Conservation (phyloP, 2,888 invertebrate species). For the Diadegma fenestrale region DNA sequence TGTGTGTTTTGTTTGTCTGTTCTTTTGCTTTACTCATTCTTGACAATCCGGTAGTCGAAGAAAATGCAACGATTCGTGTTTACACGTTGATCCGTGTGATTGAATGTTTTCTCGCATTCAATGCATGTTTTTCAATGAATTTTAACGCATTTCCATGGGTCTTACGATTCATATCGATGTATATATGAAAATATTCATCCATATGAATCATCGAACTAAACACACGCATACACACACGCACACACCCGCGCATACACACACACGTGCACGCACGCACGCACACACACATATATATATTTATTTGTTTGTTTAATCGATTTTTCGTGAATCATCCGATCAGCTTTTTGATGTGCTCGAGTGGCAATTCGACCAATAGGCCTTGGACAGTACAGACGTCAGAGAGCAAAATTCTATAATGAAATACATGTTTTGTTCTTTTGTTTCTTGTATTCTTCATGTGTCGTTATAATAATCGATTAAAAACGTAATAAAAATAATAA, state of each 20-base stretch:
- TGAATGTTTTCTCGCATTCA: slow-evolving; percentile 34
- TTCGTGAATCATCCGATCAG: slow-evolving; percentile 48
- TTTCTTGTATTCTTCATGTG: background rate
- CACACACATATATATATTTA: background rate
- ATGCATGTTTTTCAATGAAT: too few species aligned
- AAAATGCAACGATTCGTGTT: slow-evolving; percentile 46
- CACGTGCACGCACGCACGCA: too few species aligned
- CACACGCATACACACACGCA: slow-evolving; percentile 20
- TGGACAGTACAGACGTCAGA: slow-evolving; percentile 67
- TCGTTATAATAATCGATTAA: slow-evolving; percentile 34
- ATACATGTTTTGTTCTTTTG: slow-evolving; percentile 3
- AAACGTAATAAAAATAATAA: slow-evolving; percentile 22
- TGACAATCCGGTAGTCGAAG: slow-evolving; percentile 39
- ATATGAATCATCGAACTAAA: slow-evolving; percentile 54
- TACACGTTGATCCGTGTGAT: background rate
- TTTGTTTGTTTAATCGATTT: slow-evolving; percentile 20
- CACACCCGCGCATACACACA: too few species aligned
- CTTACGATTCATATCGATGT: too few species aligned
- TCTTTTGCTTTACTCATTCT: background rate
- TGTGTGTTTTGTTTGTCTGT: background rate
- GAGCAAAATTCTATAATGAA: slow-evolving; percentile 56
- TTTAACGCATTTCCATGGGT: too few species aligned
- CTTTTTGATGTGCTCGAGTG: slow-evolving; percentile 63
- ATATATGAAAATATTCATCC: too few species aligned
- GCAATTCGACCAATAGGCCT: slow-evolving; percentile 71